Base-by-base conservation (phyloP, 2,888 invertebrate species). In the Eupeodes latifasciatus region DNA sequence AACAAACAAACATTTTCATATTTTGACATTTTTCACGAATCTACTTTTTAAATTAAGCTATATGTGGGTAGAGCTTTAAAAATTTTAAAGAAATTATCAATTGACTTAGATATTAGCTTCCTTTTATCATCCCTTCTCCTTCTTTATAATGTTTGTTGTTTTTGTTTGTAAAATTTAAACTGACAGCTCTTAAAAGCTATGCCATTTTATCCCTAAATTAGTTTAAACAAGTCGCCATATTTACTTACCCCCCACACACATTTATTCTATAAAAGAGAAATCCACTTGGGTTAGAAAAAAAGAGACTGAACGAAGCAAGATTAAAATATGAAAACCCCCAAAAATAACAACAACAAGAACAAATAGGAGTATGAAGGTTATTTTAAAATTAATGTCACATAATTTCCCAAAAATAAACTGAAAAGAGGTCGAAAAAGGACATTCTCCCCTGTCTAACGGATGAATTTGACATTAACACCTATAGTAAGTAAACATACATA, bases 351-450 rank as follows among this genome's bases (percentile, higher is more conserved):
- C 34, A 40, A 40, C 12, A 27, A 66, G 16, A 44, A 27, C 16
- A 55, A 40, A 40, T 7, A 27, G 47, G 16, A 44, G 16, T 34
- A 55, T 16, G 19, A 74, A 75, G 76, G 74, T 53, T 57, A 62
- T 61, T 49, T 44, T 34, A 57, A 53, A 80, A 84, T 77, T 67
- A 72, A 81, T 84, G 84, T 84, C 62, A 81, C 87, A 87, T 69
- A 80, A 81, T 77, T 81, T 84, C 76, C 66, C 40, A 77, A 83
- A 66, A 84, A 80, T 80, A 84, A 81, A 75, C 77, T 84, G 67
- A 61, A 72, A 59, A 59, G 71, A 84, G 79, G 84, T 81, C 80
- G 66, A 87, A 53, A 27, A 67, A 66, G 84, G 77, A 84, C 61
- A 55, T 59, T 49, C 55, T 27, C 76, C 61, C 74, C 76, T 61